A percentile compares a stretch with the other conserved stretches of the same genome.
Conservation (phyloP, 2,797 vertebrate genomes). For the Falco berigora region DNA sequence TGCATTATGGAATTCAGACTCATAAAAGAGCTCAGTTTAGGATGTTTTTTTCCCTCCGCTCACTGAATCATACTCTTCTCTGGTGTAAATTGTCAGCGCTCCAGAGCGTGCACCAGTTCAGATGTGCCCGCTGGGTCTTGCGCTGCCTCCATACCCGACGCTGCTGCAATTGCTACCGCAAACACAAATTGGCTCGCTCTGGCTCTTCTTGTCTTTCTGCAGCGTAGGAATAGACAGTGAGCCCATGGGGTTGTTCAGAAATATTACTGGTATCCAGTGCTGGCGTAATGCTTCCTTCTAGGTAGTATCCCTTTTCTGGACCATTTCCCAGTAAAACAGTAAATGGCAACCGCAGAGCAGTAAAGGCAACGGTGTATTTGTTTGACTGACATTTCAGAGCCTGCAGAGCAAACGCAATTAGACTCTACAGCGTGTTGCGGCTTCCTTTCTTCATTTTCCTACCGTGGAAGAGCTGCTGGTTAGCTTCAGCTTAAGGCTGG, state of each 20-base stretch:
- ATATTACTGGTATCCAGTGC: constrained; percentile 32
- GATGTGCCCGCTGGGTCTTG: background rate
- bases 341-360: constrained; percentile 56
- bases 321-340: constrained; percentile 53
- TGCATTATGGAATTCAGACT: background rate
- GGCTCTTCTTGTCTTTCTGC: background rate
- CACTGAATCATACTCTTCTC: background rate
- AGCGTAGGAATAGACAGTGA: background rate
- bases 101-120: background rate
- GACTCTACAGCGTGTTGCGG: background rate
- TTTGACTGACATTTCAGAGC: constrained; percentile 38
- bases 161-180: background rate
- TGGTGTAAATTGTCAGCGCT: background rate
- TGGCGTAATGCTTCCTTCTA: constrained; percentile 43
- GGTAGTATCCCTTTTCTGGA: constrained; percentile 48
- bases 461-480: background rate
- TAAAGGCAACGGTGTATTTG: background rate
- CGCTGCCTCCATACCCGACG: background rate
- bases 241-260: constrained; percentile 33
- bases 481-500: background rate
- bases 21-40: background rate
- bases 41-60: background rate
- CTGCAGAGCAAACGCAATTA: constrained; percentile 47
- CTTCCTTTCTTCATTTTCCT: background rate
- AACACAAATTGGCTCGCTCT: background rate